phyloP scores from a whole-genome alignment of 2,113 vertebrate genomes.

The Xiphias gladius region DNA sequence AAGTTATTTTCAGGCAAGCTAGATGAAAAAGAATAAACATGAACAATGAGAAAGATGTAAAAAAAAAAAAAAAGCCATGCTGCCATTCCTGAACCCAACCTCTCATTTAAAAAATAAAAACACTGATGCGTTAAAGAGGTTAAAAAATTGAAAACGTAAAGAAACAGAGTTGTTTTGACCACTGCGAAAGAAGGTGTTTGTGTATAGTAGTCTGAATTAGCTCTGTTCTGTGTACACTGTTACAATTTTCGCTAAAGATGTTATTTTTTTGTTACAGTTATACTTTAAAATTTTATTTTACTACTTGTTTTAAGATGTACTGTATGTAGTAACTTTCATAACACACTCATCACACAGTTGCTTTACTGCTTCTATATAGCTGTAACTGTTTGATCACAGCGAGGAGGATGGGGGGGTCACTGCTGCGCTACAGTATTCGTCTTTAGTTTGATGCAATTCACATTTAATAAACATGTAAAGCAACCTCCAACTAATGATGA shows the following conservation, averaged over 20 bases:
- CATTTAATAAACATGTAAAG: constrained; percentile 37
- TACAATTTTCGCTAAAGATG: constrained; percentile 60
- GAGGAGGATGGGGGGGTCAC: background rate
- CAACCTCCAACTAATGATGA: constrained; percentile 9
- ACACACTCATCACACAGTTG: constrained; percentile 23
- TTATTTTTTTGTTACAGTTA: constrained; percentile 56
- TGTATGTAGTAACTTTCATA: constrained; percentile 52
- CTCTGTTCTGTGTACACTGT: constrained; percentile 65
- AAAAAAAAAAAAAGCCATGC: constrained; percentile 15
- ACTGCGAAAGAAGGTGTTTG: constrained; percentile 38
- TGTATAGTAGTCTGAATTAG: constrained; percentile 69
- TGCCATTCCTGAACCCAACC: background rate
- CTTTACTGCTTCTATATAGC: constrained; percentile 44
- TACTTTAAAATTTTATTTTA: constrained; percentile 64
- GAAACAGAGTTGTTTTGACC: constrained; percentile 22
- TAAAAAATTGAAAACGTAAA: constrained; percentile 37
- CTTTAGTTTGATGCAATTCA: constrained; percentile 40
- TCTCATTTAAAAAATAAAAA: constrained; percentile 12
- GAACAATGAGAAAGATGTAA: background rate
- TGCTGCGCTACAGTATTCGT: constrained; percentile 28
- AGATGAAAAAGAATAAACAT: background rate
- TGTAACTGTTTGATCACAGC: constrained; percentile 10
- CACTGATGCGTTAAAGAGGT: background rate
- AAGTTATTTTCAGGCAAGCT: background rate
- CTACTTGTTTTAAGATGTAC: constrained; percentile 55